Evolutionary conservation across 2,888 invertebrate species (phyloP).

Genomic region (Lathronympha strigana): DNA sequence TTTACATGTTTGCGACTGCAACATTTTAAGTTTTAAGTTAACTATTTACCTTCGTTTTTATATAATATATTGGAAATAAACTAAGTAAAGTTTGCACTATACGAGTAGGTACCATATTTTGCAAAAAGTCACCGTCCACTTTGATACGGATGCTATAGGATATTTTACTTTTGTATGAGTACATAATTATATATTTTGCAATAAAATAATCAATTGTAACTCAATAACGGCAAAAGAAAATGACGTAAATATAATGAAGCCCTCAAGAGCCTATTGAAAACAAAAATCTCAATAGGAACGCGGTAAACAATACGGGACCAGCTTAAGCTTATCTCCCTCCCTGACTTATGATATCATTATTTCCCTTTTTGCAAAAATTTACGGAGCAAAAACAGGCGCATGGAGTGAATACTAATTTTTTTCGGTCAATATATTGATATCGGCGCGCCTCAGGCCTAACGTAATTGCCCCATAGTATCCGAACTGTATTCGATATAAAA

Average conservation of each 20-base stretch:
- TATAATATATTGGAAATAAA: neutral
- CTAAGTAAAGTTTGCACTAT: too few relatives aligned
- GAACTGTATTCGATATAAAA: conserved; percentile 71
- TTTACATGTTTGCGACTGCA: conserved; percentile 17
- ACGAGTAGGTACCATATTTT: too few relatives aligned
- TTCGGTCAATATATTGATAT: conserved; percentile 76
- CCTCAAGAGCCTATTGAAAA: conserved; percentile 57
- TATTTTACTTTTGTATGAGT: too few relatives aligned
- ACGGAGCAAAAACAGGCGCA: conserved; percentile 73
- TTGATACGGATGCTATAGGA: too few relatives aligned
- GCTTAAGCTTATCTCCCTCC: conserved; percentile 74
- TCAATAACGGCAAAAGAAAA: conserved; percentile 34
- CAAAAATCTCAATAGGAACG: conserved; percentile 67
- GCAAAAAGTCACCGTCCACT: too few relatives aligned
- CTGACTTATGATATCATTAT: conserved; percentile 81
- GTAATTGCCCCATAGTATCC: conserved; percentile 51
- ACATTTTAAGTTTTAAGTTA: conserved; percentile 3
- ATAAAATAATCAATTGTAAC: conserved; percentile 30
- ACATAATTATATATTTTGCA: neutral
- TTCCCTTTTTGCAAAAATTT: conserved; percentile 77
- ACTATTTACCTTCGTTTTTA: too few relatives aligned
- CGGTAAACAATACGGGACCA: conserved; percentile 71
- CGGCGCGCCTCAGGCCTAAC: conserved; percentile 56
- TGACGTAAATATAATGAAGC: conserved; percentile 54
- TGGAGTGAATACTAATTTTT: conserved; percentile 77